These are phyloP conservation scores for Altica lythri DNA, from an alignment of 2,888 invertebrate genomes.

Conservation along the genomic window DNA sequence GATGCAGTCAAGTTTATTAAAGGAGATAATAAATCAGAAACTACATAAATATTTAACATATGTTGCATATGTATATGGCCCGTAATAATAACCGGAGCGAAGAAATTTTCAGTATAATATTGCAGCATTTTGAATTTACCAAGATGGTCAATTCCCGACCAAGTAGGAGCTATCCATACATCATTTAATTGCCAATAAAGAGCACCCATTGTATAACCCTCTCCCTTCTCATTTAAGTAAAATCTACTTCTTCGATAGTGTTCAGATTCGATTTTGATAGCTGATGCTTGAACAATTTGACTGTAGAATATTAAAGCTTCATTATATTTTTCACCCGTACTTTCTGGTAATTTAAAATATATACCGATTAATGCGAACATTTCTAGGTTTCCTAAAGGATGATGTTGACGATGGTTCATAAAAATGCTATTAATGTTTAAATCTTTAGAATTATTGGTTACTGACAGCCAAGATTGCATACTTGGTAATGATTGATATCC, in stretches of 20 bases:
- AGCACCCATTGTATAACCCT: constrained; percentile 90
- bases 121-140: constrained; percentile 65
- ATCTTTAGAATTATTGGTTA: constrained; percentile 60
- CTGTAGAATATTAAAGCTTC: constrained; percentile 79
- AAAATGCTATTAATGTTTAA: constrained; percentile 64
- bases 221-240: constrained; percentile 57
- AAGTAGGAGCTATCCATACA: constrained; percentile 96
- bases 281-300: constrained; percentile 89
- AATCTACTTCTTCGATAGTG: constrained; percentile 63
- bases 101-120: constrained; percentile 84
- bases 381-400: constrained; percentile 70
- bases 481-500: constrained; percentile 92
- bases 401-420: constrained; percentile 83
- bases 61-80: constrained; percentile 58
- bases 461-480: constrained; percentile 67
- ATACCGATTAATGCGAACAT: constrained; percentile 65
- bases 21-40: constrained; percentile 62
- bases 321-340: constrained; percentile 62
- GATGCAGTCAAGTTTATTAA: constrained; percentile 58
- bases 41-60: constrained; percentile 66
- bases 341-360: constrained; percentile 65
- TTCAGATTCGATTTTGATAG: constrained; percentile 84
- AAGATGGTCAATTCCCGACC: constrained; percentile 81
- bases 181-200: constrained; percentile 98
- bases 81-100: constrained; percentile 75